Evolutionary conservation across 2,113 vertebrate species (phyloP), one percentile per base, ranked within the genome.

Genomic region (Columbina picui): DNA sequence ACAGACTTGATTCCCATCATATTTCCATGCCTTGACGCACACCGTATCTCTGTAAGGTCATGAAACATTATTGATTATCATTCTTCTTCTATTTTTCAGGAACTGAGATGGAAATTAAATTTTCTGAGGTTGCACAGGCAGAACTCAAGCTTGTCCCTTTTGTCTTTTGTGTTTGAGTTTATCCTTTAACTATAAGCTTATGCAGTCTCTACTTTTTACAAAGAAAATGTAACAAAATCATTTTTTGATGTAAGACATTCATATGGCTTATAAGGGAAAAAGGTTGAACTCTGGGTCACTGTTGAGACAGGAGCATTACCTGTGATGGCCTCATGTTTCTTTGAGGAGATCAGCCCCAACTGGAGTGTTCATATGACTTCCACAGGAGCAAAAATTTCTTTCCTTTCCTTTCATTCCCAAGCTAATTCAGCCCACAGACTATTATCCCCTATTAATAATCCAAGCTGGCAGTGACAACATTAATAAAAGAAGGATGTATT

Each of bases 41-140:
- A 69, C 49, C 50, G 41, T 71, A 83, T 43, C 70, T 89, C 63
- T 90, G 60, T 88, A 91, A 94, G 82, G 92, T 86, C 92, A 39
- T 80, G 92, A 94, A 95, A 92, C 34, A 36, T 92, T 94, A 96
- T 94, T 88, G 92, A 93, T 97, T 93, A 93, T 81, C 41, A 74
- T 41, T 94, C 32, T 34, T 1, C 0, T 83, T 88, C 76, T 86
- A 56, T 83, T 92, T 89, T 93, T 90, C 68, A 89, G 75, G 56
- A 93, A 75, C 68, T 71, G 65, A 84, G 69, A 78, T 12, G 74
- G 76, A 96, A 93, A 96, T 89, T 84, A 89, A 10, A 86, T 96
- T 95, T 70, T 77, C 55, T 74, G 90, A 87, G 49, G 23, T 86
- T 73, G 11, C 45, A 91, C 50, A 85, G 30, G 45, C 49, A 93